Percentiles rank a stretch among this genome's conserved stretches.
phyloP scores from a whole-genome alignment of 2,797 vertebrate genomes.

The Adrianichthys oophorus region DNA sequence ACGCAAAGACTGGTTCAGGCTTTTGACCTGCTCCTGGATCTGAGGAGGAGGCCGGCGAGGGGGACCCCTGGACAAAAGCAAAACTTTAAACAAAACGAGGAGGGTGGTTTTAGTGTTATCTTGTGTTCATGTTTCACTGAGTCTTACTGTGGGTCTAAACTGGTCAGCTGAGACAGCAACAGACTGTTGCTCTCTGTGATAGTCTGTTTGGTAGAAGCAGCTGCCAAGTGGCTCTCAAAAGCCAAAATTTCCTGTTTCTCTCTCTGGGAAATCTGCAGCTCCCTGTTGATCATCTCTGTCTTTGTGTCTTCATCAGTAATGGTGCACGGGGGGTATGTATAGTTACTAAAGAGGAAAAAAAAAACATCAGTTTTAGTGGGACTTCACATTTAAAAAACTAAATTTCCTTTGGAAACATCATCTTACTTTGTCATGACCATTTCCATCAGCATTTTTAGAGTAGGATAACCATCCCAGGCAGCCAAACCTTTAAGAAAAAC shows the following conservation, averaged over 20 bases:
- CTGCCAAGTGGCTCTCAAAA: conserved; percentile 96
- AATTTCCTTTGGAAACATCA: background rate
- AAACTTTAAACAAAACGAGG: background rate
- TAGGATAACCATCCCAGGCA: conserved; percentile 97
- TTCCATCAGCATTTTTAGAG: conserved; percentile 99
- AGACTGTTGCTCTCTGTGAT: conserved; percentile 98
- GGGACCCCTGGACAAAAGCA: conserved; percentile 83
- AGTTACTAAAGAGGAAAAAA: conserved; percentile 80
- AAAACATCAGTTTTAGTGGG: too few relatives aligned
- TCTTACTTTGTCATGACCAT: conserved; percentile 99
- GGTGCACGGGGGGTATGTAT: conserved; percentile 93
- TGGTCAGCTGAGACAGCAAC: conserved; percentile 94
- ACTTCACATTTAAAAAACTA: background rate
- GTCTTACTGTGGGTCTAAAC: conserved; percentile 93
- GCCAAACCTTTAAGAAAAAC: conserved; percentile 81
- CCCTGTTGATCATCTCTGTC: conserved; percentile 92
- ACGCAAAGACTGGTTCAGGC: conserved; percentile 92
- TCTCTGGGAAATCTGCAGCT: conserved; percentile 93
- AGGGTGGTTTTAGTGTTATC: background rate
- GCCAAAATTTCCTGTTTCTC: conserved; percentile 98
- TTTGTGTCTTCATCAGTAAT: conserved; percentile 94
- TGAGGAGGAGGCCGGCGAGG: conserved; percentile 92
- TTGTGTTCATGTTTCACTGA: background rate
- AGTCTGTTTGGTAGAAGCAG: conserved; percentile 97
- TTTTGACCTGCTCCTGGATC: conserved; percentile 94